These are phyloP conservation scores for Pteruthius melanotis DNA, from an alignment of 2,113 vertebrate species.

Conservation along the genomic window DNA sequence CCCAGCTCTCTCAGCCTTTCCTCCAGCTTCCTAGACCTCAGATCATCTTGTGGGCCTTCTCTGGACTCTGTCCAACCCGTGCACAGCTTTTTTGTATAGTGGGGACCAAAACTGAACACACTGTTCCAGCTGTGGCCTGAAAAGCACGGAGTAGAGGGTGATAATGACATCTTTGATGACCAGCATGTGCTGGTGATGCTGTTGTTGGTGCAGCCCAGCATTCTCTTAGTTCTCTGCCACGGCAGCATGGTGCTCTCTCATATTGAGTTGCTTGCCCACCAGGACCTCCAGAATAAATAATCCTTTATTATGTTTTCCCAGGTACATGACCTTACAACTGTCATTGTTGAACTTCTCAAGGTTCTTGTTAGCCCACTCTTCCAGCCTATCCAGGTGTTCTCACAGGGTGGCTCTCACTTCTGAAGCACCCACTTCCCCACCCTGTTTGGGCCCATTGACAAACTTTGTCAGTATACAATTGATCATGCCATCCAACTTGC, in stretches of 20 bases:
- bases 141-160: neutral
- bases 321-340: neutral
- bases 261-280: neutral
- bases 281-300: neutral
- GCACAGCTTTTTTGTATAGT: neutral
- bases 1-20: neutral
- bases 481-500: neutral
- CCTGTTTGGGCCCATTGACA: neutral
- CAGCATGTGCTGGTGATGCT: neutral
- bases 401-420: neutral
- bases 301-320: neutral
- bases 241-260: accelerated
- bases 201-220: neutral
- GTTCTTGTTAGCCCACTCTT: neutral
- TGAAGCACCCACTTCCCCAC: neutral
- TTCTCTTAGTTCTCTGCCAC: neutral
- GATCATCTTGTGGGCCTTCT: neutral
- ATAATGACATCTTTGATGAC: neutral
- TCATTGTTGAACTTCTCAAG: neutral
- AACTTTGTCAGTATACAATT: neutral
- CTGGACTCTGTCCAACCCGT: neutral
- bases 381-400: neutral
- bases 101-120: neutral
- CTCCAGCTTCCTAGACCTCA: neutral
- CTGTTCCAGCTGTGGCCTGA: neutral